phyloP scores from a whole-genome alignment of 2,888 invertebrate genomes.

The Acanthosepion lycidas region DNA sequence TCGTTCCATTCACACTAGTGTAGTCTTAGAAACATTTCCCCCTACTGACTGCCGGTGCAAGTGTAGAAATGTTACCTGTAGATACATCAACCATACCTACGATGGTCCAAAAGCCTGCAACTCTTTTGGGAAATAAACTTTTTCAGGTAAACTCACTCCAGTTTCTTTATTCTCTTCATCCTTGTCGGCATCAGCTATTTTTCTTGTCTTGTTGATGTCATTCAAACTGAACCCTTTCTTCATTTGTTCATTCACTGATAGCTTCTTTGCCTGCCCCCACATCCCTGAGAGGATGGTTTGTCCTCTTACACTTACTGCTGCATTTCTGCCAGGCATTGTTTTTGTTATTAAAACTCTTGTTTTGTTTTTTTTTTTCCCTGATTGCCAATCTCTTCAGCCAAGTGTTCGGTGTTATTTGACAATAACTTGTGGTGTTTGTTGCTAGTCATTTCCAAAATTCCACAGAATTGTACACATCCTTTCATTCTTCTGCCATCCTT shows the following conservation, averaged over 20 bases:
- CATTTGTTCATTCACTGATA: background rate
- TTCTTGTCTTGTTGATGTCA: background rate
- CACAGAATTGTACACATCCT: no score
- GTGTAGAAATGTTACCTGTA: slow-evolving; percentile 41
- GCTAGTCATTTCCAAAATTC: no score
- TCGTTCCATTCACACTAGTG: background rate
- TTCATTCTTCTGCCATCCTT: no score
- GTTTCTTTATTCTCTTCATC: background rate
- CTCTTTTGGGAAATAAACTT: slow-evolving; percentile 42
- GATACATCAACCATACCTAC: slow-evolving; percentile 35
- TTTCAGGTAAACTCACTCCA: background rate
- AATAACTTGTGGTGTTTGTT: no score
- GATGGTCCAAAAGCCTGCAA: slow-evolving; percentile 1
- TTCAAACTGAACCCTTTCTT: background rate
- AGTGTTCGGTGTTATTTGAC: no score
- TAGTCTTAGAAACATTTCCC: background rate
- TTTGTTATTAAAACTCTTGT: background rate
- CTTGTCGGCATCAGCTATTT: background rate
- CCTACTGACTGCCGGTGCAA: background rate
- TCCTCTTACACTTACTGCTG: background rate
- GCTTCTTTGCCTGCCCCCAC: background rate
- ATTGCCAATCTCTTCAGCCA: background rate
- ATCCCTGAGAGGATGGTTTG: background rate
- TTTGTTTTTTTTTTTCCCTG: no score
- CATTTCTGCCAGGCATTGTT: background rate